These are phyloP conservation scores for Mergus octosetaceus DNA, from an alignment of 2,797 vertebrate species.

Conservation along the genomic window DNA sequence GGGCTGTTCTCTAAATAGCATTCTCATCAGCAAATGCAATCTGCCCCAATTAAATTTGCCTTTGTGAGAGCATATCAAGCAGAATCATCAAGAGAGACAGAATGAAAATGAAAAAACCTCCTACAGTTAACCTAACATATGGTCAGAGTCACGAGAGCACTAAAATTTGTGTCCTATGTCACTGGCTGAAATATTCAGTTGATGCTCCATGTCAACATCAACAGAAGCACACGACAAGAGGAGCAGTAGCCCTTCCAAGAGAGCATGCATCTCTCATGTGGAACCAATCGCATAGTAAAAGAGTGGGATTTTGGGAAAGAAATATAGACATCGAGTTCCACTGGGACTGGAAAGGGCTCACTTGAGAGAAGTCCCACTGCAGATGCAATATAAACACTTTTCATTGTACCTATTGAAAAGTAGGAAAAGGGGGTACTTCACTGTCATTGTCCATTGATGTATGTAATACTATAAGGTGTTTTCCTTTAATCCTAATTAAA, in stretches of 20 bases:
- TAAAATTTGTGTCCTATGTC: not conserved
- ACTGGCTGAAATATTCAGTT: not conserved
- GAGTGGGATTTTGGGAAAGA: not conserved
- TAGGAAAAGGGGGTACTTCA: not conserved
- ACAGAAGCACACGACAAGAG: not conserved
- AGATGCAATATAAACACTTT: not conserved
- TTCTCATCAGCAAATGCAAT: not conserved
- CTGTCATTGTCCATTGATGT: not conserved
- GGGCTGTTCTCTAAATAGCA: not conserved
- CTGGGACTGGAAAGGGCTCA: not conserved
- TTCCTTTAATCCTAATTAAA: not conserved
- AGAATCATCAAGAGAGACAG: not conserved
- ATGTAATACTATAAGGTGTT: rapidly evolving
- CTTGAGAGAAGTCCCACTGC: not conserved
- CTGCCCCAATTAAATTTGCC: not conserved
- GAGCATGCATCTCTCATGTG: not conserved
- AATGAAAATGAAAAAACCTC: not conserved
- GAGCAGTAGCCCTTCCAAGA: not conserved
- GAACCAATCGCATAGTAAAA: too few species aligned
- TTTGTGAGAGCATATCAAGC: not conserved
- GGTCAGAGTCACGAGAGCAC: not conserved
- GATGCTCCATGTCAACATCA: not conserved
- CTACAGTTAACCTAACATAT: not conserved
- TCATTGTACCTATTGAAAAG: rapidly evolving
- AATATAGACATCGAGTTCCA: rapidly evolving